Evolutionary conservation across 2,888 invertebrate genomes (phyloP).

Genomic region (Acanthosepion lycidas): DNA sequence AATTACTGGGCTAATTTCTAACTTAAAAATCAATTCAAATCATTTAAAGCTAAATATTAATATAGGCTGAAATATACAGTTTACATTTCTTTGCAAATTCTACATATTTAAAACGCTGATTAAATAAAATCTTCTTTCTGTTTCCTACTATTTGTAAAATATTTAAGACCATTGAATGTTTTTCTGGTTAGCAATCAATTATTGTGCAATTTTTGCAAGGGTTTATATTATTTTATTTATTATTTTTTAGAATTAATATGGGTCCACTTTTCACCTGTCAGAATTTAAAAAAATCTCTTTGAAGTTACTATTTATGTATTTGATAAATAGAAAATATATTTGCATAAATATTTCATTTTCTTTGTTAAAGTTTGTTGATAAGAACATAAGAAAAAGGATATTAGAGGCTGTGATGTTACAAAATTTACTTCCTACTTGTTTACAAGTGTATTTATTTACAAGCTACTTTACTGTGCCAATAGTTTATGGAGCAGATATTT

Average conservation of each 20-base stretch:
- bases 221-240: neutral
- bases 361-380: neutral
- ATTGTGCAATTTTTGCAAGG: neutral
- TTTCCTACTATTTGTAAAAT: neutral
- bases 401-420: neutral
- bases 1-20: no score
- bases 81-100: no score
- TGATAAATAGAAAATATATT: conserved; percentile 1
- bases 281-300: neutral
- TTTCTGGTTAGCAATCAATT: neutral
- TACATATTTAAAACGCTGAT: neutral
- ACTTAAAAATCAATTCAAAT: no score
- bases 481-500: neutral
- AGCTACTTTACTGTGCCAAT: neutral
- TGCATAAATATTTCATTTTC: neutral
- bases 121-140: neutral
- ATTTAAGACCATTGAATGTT: neutral
- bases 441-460: neutral
- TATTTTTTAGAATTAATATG: neutral
- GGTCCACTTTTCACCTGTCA: neutral
- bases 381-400: neutral
- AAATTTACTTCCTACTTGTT: neutral
- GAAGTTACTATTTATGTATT: neutral
- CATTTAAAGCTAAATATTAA: no score
- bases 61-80: no score